A percentile compares a stretch with the other conserved stretches of the same genome.
Evolutionary conservation across 2,797 vertebrate species (phyloP).

Genomic region (Acanthurus leucopareius): DNA sequence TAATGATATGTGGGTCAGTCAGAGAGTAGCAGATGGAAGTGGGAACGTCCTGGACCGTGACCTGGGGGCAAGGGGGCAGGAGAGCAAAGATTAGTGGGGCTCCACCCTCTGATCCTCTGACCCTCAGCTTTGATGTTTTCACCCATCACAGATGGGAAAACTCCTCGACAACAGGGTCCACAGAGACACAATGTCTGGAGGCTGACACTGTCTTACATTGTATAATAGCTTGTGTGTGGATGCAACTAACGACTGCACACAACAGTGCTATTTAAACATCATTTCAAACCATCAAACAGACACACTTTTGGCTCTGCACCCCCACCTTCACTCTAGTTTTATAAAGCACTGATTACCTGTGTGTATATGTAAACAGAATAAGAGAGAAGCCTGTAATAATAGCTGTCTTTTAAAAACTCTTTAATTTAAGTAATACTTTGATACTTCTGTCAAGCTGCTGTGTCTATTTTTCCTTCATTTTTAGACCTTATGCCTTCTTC

Average conservation of each 20-base stretch:
- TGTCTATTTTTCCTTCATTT: slow-evolving; percentile 1
- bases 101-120: slow-evolving; percentile 32
- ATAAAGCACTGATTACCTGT: slow-evolving; percentile 17
- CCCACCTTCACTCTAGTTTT: background rate
- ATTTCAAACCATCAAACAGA: slow-evolving; percentile 23
- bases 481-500: background rate
- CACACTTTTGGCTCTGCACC: background rate
- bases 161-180: background rate
- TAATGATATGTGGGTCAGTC: slow-evolving; percentile 88
- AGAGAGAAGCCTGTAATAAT: slow-evolving; percentile 31
- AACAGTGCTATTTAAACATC: slow-evolving; percentile 28
- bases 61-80: slow-evolving; percentile 68
- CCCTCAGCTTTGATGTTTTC: slow-evolving; percentile 71
- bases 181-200: slow-evolving; percentile 52
- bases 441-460: slow-evolving; percentile 20
- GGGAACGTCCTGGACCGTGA: slow-evolving; percentile 84
- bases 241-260: slow-evolving; percentile 9
- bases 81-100: slow-evolving; percentile 43
- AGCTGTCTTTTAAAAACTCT: slow-evolving; percentile 11
- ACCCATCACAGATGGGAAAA: slow-evolving; percentile 70
- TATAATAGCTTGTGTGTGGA: slow-evolving; percentile 20
- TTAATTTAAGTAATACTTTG: slow-evolving; percentile 40
- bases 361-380: slow-evolving; percentile 51
- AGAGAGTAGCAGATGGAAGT: slow-evolving; percentile 86
- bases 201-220: slow-evolving; percentile 37